Percentiles rank a stretch among this genome's conserved stretches.
These are phyloP conservation scores for Hetaerina americana DNA, from an alignment of 1,140 invertebrate genomes.

Conservation along the genomic window DNA sequence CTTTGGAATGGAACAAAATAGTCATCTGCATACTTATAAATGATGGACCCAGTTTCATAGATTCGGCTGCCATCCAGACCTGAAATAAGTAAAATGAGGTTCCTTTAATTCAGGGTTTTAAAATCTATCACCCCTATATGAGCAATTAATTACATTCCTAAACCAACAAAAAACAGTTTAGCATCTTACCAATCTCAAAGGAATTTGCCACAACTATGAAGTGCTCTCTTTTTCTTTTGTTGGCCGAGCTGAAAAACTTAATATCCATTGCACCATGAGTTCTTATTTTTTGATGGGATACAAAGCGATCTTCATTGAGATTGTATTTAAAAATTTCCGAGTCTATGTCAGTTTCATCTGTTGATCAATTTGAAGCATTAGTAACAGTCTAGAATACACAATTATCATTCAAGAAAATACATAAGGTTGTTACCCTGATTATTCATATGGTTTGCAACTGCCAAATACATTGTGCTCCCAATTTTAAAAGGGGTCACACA, in stretches of 20 bases:
- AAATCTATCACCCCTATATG: background rate
- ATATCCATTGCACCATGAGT: conserved; percentile 26
- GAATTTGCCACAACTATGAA: conserved; percentile 24
- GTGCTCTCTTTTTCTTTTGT: conserved; percentile 15
- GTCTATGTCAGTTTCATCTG: conserved; percentile 27
- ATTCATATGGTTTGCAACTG: conserved; percentile 30
- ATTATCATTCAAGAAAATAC: too few species aligned
- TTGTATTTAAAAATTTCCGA: conserved; percentile 35
- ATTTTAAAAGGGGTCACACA: conserved; percentile 28
- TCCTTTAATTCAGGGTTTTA: background rate
- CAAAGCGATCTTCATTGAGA: conserved; percentile 24
- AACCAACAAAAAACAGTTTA: background rate
- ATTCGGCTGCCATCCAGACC: conserved; percentile 1
- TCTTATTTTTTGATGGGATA: conserved; percentile 30
- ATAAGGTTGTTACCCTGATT: conserved; percentile 21
- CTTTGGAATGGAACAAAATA: conserved; percentile 32
- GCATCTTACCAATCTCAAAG: conserved; percentile 14
- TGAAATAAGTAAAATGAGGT: background rate
- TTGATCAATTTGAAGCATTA: too few species aligned
- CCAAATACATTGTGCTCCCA: conserved; percentile 26
- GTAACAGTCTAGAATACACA: too few species aligned
- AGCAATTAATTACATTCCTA: background rate
- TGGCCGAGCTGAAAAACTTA: conserved; percentile 19
- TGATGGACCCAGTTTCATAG: conserved; percentile 18
- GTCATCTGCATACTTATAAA: conserved; percentile 27